These are phyloP conservation scores for Rhinophrynus dorsalis DNA, from an alignment of 2,797 vertebrate genomes.

Conservation along the genomic window DNA sequence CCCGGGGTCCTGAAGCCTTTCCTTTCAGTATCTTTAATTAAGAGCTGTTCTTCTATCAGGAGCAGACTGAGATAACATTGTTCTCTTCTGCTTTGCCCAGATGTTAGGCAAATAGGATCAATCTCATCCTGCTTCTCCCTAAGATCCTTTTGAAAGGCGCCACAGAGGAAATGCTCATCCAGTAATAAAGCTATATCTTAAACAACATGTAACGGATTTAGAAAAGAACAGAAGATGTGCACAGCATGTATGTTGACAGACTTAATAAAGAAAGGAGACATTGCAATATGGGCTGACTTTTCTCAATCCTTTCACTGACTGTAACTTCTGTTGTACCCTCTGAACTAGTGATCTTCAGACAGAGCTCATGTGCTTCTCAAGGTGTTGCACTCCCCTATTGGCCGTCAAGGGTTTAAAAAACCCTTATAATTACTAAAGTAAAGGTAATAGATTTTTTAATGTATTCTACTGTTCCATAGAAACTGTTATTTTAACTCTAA, in stretches of 20 bases:
- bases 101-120: conserved; percentile 41
- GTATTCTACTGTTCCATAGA: no score
- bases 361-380: no score
- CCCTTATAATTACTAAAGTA: no score
- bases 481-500: no score
- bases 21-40: conserved; percentile 30
- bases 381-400: no score
- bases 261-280: neutral
- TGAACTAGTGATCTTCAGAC: neutral
- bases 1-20: neutral
- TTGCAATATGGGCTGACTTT: conserved; percentile 11
- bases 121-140: conserved; percentile 15
- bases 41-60: neutral
- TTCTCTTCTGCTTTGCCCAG: conserved; percentile 14
- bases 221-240: neutral
- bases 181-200: conserved; percentile 11
- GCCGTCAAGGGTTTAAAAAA: no score
- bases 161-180: conserved; percentile 7
- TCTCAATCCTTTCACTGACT: neutral
- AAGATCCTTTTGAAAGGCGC: conserved; percentile 1
- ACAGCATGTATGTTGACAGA: neutral
- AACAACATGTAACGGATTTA: conserved; percentile 11
- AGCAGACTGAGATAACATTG: conserved; percentile 26
- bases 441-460: no score
- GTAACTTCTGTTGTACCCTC: neutral